These are phyloP conservation scores for Periplaneta americana DNA, from an alignment of 1,140 invertebrate species.

Conservation along the genomic window DNA sequence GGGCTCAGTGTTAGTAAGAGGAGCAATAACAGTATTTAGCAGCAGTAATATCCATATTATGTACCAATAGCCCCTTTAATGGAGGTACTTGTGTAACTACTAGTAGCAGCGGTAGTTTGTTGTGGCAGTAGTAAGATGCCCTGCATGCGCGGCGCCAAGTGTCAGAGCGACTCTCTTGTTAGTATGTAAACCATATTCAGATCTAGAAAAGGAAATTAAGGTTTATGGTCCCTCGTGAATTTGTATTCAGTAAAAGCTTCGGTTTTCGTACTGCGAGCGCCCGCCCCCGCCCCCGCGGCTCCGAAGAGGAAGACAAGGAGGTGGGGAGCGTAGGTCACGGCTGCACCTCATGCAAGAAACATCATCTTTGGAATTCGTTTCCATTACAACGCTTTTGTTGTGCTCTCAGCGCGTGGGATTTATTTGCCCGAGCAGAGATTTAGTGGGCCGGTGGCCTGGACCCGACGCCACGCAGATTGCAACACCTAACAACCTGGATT, in stretches of 20 bases:
- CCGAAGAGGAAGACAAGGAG: not conserved
- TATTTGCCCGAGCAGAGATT: not conserved
- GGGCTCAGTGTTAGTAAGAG: too few relatives aligned
- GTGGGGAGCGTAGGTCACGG: not conserved
- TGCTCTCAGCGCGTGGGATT: not conserved
- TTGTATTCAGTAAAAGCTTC: not conserved
- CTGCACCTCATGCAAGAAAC: not conserved
- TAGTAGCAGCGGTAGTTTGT: not conserved
- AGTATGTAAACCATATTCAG: not conserved
- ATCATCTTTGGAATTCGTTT: not conserved
- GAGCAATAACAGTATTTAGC: too few relatives aligned
- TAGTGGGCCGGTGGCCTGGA: not conserved
- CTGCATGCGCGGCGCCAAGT: too few relatives aligned
- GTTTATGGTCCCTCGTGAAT: not conserved
- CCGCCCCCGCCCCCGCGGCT: too few relatives aligned
- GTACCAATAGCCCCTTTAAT: too few relatives aligned
- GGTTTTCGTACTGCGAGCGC: not conserved
- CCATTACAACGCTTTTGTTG: not conserved
- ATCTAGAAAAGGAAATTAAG: not conserved
- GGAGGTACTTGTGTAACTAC: too few relatives aligned
- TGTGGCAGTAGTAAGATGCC: too few relatives aligned
- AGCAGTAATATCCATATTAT: too few relatives aligned
- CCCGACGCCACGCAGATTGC: not conserved
- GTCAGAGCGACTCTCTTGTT: too few relatives aligned
- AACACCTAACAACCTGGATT: not conserved